Evolutionary conservation across 2,888 invertebrate genomes (phyloP), one percentile per base, ranked within the genome.

Genomic region (Stegana nigrithorax): DNA sequence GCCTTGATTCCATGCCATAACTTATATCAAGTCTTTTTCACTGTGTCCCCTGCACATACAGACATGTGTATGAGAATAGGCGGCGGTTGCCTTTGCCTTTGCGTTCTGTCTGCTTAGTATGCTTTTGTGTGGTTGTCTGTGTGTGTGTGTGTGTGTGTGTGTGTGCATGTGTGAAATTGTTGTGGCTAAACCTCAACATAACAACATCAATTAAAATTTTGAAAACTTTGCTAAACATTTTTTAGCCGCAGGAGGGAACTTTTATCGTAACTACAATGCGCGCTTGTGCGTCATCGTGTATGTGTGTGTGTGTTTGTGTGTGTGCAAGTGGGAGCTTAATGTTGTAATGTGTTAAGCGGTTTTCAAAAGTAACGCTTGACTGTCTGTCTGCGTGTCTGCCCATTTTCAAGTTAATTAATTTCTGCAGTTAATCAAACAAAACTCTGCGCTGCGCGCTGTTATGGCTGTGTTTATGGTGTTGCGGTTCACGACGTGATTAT

Each of bases 171-270:
- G 53, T 55, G 32, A 69, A 68, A 76, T 75, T 75, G 74, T 73
- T 78, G 77, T 56, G 78, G 78, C 67, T 65, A 64, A 70, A 71
- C 78, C 78, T 61, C 78, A 78, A 66, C 66, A 78, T 73, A 72
- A 73, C 72, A 68, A 67, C 64, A 66, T 63, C 71, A 75, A 75
- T 75, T 75, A 73, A 73, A 73, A 71, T 71, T 59, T 65, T 42
- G n/a, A 36, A 50, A 64, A 71, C 68, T 69, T 66, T 63, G 67
- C 70, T 75, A 73, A 74, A 73, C 75, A 67, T 62, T 69, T 29
- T 66, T 55, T 55, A 19, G 61, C 67, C 60, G 39, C 58, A 39
- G 50, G 32, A 7, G 19, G 47, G 26, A 57, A 39, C 26, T 36
- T 58, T 26, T 21, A 5, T 45, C 19, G 23, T 55, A 21, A 55